Conservation (phyloP, 2,797 vertebrate species). For the Sebastes iracundus region DNA sequence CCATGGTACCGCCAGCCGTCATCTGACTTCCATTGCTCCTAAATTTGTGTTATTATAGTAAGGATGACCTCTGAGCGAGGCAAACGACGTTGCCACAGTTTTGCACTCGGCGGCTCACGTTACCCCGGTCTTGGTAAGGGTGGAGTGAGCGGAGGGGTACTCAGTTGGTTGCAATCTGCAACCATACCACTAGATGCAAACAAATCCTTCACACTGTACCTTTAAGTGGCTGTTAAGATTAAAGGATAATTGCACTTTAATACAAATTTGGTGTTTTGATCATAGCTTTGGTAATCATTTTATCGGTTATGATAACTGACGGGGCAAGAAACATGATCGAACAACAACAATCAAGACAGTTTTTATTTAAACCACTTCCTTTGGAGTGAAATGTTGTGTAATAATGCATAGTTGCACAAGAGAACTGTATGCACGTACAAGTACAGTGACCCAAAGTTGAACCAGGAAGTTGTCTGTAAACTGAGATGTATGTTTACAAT, state of each 20-base stretch:
- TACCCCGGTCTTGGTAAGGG: too few relatives aligned
- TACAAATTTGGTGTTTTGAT: not conserved
- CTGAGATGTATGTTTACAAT: not conserved
- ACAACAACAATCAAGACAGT: not conserved
- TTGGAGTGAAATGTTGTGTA: not conserved
- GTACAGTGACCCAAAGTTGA: not conserved
- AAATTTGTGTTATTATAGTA: too few relatives aligned
- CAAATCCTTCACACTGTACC: too few relatives aligned
- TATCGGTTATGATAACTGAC: not conserved
- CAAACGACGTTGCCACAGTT: too few relatives aligned
- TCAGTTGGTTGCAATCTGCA: too few relatives aligned
- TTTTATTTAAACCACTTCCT: not conserved
- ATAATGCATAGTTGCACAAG: not conserved
- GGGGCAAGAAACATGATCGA: not conserved
- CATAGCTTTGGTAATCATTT: not conserved
- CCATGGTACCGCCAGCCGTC: too few relatives aligned
- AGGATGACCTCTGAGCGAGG: too few relatives aligned
- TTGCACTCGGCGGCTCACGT: too few relatives aligned
- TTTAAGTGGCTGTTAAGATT: too few relatives aligned
- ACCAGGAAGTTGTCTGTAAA: conserved; percentile 1
- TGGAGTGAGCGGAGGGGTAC: too few relatives aligned
- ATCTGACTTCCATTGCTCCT: too few relatives aligned
- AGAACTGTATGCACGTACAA: not conserved
- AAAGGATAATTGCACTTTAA: not conserved
- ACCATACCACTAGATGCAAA: too few relatives aligned